Evolutionary conservation across 2,797 vertebrate genomes (phyloP).

Genomic region (Peromyscus aztecus): DNA sequence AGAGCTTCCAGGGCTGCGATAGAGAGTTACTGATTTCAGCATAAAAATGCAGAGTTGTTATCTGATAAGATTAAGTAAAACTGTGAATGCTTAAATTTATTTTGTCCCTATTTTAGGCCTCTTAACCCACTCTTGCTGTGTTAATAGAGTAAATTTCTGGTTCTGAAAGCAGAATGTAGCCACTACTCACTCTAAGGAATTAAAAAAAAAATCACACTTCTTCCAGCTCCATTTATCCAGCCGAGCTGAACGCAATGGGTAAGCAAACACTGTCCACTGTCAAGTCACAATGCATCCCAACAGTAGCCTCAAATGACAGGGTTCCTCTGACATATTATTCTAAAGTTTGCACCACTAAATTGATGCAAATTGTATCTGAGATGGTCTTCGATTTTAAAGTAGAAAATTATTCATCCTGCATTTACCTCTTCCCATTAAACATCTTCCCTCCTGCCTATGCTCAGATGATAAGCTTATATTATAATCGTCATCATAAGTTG

Average conservation of each 20-base stretch:
- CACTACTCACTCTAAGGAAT: not conserved
- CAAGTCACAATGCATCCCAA: not conserved
- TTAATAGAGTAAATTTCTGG: constrained; percentile 25
- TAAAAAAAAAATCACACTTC: not conserved
- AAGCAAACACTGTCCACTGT: not conserved
- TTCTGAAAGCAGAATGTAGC: not conserved
- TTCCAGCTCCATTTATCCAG: not conserved
- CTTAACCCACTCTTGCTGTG: not conserved
- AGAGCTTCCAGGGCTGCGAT: not conserved
- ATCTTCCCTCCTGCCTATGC: not conserved
- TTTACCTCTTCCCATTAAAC: not conserved
- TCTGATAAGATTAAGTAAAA: constrained; percentile 40
- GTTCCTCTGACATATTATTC: not conserved
- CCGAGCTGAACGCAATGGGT: not conserved
- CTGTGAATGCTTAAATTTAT: not conserved
- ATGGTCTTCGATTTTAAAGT: constrained; percentile 11
- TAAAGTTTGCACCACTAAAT: not conserved
- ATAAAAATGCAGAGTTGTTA: constrained; percentile 25
- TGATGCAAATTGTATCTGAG: constrained; percentile 17
- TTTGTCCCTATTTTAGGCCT: constrained; percentile 17
- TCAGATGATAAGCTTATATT: not conserved
- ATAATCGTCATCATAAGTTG: not conserved
- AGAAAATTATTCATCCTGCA: not conserved
- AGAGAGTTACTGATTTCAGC: not conserved
- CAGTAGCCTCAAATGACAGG: not conserved